Conservation (phyloP, 1,140 invertebrate genomes). For the Yoshiicerus persimilis region DNA sequence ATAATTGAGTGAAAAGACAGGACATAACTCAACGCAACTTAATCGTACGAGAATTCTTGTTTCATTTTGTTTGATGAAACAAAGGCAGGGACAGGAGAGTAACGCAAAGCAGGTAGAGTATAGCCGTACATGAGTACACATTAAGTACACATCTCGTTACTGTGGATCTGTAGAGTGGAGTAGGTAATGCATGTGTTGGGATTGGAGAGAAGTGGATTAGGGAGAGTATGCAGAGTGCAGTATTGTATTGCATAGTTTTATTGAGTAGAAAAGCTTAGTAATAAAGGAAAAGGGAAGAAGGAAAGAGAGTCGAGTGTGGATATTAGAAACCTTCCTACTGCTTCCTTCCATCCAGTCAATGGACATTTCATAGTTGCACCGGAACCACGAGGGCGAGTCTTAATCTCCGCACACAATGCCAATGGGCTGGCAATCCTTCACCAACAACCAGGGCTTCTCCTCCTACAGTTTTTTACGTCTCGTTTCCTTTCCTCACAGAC, state of each 20-base stretch:
- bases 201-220: not conserved
- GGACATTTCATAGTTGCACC: conserved; percentile 31
- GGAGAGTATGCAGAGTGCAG: not conserved
- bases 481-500: conserved; percentile 19
- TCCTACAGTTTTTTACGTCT: conserved; percentile 28
- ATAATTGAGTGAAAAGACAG: not conserved
- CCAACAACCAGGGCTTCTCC: conserved; percentile 29
- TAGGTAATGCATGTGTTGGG: not conserved
- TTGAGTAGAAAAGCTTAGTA: not conserved
- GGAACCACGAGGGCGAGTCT: conserved; percentile 39
- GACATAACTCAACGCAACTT: not conserved
- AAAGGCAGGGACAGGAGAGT: too few species aligned
- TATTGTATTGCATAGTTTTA: not conserved
- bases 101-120: too few species aligned
- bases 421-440: conserved; percentile 46
- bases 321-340: conserved; percentile 38
- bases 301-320: conserved; percentile 14
- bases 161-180: too few species aligned
- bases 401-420: conserved; percentile 41
- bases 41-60: not conserved
- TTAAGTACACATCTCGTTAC: too few species aligned
- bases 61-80: not conserved
- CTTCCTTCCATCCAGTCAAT: conserved; percentile 40
- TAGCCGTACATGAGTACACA: too few species aligned
- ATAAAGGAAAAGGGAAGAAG: conserved; percentile 5